phyloP scores from a whole-genome alignment of 2,113 vertebrate species.

The Antechinus flavipes region DNA sequence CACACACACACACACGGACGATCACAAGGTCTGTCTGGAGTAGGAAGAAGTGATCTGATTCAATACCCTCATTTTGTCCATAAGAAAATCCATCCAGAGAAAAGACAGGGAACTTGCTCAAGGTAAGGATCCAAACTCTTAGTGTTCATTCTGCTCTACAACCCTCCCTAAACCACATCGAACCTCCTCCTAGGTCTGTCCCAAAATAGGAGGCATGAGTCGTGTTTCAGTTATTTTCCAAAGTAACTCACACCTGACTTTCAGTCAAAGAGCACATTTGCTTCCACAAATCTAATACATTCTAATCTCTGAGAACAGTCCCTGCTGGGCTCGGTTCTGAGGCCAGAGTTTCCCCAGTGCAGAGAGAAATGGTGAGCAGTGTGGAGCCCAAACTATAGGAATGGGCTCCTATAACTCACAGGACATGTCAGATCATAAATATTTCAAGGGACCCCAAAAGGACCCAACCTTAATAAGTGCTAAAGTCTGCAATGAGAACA shows the following conservation, averaged over 20 bases:
- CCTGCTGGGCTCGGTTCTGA: background rate
- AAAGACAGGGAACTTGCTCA: slow-evolving; percentile 60
- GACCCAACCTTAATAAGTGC: background rate
- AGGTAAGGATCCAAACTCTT: background rate
- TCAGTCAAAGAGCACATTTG: background rate
- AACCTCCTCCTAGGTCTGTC: background rate
- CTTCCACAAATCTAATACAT: background rate
- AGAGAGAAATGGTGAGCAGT: fast-evolving
- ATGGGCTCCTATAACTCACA: fast-evolving
- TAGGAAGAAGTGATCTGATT: background rate
- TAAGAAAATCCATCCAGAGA: slow-evolving; percentile 73
- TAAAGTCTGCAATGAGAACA: background rate
- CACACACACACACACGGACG: background rate
- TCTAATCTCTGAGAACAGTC: background rate
- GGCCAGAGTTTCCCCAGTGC: no score
- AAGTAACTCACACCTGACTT: background rate
- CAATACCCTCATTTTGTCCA: slow-evolving; percentile 45
- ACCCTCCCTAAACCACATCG: background rate
- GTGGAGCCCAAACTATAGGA: background rate
- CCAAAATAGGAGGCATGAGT: background rate
- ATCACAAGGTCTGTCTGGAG: background rate
- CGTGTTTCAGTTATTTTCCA: background rate
- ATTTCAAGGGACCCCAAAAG: no score
- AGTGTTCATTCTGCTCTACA: background rate
- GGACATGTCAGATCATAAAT: fast-evolving